Conservation (phyloP, 2,888 invertebrate species). For the Eucera pruinosa region DNA sequence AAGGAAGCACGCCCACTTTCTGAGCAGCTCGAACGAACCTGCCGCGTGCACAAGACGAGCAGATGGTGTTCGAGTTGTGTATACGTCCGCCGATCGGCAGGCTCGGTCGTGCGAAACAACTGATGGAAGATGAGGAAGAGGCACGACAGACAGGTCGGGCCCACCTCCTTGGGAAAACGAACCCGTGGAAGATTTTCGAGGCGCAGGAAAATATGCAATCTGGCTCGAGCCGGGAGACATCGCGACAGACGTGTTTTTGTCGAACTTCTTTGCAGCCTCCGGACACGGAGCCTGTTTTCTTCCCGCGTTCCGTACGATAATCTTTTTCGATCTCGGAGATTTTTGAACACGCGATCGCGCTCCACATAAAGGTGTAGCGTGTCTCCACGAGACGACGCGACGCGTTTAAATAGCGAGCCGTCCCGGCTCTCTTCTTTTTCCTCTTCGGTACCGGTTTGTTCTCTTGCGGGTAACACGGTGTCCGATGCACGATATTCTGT, state of each 20-base stretch:
- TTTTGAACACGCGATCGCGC: conserved; percentile 38
- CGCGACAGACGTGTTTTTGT: neutral
- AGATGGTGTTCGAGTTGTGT: conserved; percentile 73
- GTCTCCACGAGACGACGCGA: neutral
- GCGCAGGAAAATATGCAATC: conserved; percentile 18
- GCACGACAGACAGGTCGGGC: conserved; percentile 13
- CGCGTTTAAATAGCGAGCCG: conserved; percentile 24
- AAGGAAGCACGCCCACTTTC: conserved; percentile 72
- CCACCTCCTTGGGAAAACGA: conserved; percentile 42
- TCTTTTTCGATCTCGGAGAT: conserved; percentile 14
- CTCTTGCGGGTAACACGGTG: neutral
- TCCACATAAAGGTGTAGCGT: conserved; percentile 15
- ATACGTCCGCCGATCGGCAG: conserved; percentile 44
- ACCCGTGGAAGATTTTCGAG: neutral
- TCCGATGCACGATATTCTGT: neutral
- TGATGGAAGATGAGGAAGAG: conserved; percentile 29
- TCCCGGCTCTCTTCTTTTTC: conserved; percentile 2
- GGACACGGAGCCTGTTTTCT: neutral
- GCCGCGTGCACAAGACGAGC: conserved; percentile 64
- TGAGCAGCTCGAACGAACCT: conserved; percentile 61
- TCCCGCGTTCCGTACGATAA: neutral
- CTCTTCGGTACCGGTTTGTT: conserved; percentile 30
- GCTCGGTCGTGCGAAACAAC: conserved; percentile 58
- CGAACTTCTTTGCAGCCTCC: conserved; percentile 18
- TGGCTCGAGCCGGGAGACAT: neutral